Conservation (phyloP, 2,888 invertebrate genomes). For the Lomographa bimaculata region DNA sequence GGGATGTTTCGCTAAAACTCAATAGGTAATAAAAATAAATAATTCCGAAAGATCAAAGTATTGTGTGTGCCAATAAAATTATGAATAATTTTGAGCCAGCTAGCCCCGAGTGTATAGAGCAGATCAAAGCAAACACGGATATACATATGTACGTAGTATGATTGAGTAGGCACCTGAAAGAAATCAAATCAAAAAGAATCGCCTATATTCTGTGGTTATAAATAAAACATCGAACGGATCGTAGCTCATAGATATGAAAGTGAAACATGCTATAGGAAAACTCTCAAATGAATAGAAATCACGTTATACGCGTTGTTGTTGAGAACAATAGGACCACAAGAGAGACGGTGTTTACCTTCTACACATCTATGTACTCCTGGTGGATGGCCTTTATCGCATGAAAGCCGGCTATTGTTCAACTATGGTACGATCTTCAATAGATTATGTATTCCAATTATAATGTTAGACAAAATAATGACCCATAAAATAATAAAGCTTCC, state of each 20-base stretch:
- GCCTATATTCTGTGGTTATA: constrained; percentile 11
- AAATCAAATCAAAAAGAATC: constrained; percentile 11
- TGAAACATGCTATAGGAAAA: constrained; percentile 46
- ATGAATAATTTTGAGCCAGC: constrained; percentile 6
- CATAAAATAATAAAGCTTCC: no score
- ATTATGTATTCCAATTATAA: constrained; percentile 15
- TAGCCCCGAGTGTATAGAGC: constrained; percentile 8
- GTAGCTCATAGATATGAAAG: constrained; percentile 28
- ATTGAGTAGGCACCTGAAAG: constrained; percentile 11
- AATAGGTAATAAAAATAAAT: no score
- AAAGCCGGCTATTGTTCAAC: constrained; percentile 47
- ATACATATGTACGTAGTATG: constrained; percentile 8
- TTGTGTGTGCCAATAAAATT: constrained; percentile 7
- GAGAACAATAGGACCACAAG: constrained; percentile 58
- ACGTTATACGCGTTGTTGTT: constrained; percentile 42
- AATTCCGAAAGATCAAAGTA: constrained; percentile 4
- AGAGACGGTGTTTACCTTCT: constrained; percentile 41
- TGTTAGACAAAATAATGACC: constrained; percentile 9
- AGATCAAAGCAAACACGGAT: constrained; percentile 16
- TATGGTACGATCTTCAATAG: constrained; percentile 26
- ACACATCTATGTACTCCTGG: constrained; percentile 30
- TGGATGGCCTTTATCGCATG: constrained; percentile 47
- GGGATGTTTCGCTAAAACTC: no score
- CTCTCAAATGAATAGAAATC: constrained; percentile 56
- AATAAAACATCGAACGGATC: constrained; percentile 10